Percentiles rank a stretch among this genome's conserved stretches.
Conservation (phyloP, 2,113 vertebrate genomes). For the Odocoileus hemionus region DNA sequence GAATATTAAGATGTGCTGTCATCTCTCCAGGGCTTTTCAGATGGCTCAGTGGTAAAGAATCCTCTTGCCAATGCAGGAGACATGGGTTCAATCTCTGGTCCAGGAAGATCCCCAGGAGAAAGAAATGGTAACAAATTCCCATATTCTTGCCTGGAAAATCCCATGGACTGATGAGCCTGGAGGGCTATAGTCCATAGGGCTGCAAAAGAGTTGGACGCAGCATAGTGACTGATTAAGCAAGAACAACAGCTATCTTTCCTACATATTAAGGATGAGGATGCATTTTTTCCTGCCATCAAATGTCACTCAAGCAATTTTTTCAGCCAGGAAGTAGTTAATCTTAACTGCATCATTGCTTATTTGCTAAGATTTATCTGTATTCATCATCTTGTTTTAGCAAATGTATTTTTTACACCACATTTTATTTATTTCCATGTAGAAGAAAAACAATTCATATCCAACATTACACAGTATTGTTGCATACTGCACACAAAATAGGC, state of each 20-base stretch:
- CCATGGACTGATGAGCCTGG: neutral
- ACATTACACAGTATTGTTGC: neutral
- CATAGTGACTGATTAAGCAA: neutral
- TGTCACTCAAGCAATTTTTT: neutral
- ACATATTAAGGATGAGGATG: neutral
- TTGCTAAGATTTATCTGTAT: neutral
- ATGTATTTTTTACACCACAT: neutral
- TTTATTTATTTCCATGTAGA: neutral
- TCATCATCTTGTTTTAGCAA: neutral
- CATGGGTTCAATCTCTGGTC: neutral
- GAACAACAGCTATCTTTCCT: neutral
- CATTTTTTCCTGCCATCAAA: neutral
- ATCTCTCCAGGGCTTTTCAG: neutral
- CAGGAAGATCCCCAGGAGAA: neutral
- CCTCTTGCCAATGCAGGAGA: neutral
- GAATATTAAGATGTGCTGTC: neutral
- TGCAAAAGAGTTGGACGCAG: neutral
- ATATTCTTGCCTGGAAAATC: neutral
- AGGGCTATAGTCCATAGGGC: neutral
- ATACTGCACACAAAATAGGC: neutral
- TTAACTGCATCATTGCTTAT: neutral
- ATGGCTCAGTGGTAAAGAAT: neutral
- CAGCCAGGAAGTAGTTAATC: neutral
- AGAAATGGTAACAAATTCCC: neutral
- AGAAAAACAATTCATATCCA: neutral